These are phyloP conservation scores for Pandemis heparana DNA, from an alignment of 2,888 invertebrate species.

Conservation along the genomic window DNA sequence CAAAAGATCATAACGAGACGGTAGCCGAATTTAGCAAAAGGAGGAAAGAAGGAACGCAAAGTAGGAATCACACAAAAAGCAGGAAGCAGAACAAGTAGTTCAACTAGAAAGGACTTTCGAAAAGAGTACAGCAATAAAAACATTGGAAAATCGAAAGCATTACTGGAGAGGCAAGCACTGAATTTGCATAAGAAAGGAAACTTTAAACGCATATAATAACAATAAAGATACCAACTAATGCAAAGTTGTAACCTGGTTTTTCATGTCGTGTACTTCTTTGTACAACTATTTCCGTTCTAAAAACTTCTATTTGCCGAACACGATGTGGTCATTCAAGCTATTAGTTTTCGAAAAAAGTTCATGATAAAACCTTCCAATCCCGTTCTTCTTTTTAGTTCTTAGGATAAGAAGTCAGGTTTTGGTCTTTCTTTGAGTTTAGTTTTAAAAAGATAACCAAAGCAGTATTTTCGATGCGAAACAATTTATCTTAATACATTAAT, in stretches of 20 bases:
- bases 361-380: too few relatives aligned
- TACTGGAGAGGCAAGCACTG: not conserved
- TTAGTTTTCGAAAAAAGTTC: too few relatives aligned
- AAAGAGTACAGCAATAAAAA: not conserved
- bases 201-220: not conserved
- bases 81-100: not conserved
- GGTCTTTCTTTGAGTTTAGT: not conserved
- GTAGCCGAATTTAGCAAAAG: not conserved
- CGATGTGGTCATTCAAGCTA: too few relatives aligned
- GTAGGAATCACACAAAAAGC: not conserved
- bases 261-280: not conserved
- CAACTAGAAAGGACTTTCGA: too few relatives aligned
- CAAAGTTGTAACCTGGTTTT: not conserved
- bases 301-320: too few relatives aligned
- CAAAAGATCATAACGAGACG: not conserved
- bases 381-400: too few relatives aligned
- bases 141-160: not conserved
- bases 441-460: not conserved
- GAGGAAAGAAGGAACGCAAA: not conserved
- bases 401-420: too few relatives aligned
- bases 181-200: not conserved
- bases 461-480: constrained; percentile 8
- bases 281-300: not conserved
- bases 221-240: not conserved
- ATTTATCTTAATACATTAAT: constrained; percentile 21